These are phyloP conservation scores for Drosophila insularis DNA, from an alignment of 1,140 invertebrate species.

Conservation along the genomic window DNA sequence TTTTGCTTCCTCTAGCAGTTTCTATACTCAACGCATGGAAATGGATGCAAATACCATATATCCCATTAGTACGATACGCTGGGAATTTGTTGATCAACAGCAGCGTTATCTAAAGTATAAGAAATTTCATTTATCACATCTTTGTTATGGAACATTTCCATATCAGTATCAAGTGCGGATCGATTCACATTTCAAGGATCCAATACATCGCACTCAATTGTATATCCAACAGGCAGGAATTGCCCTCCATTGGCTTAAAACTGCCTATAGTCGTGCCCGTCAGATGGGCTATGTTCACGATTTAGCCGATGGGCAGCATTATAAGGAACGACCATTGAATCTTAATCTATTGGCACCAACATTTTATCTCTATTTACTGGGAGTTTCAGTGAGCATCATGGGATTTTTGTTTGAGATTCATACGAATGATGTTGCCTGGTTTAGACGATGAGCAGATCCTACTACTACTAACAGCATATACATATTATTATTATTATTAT, in stretches of 20 bases:
- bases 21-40: constrained; percentile 30
- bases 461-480: constrained; percentile 42
- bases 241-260: constrained; percentile 24
- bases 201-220: constrained; percentile 48
- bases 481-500: constrained; percentile 20
- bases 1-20: constrained; percentile 8
- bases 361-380: constrained; percentile 48
- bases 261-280: constrained; percentile 31
- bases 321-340: constrained; percentile 17
- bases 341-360: constrained; percentile 36
- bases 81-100: constrained; percentile 48
- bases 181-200: constrained; percentile 63
- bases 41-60: constrained; percentile 52
- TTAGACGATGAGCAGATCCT: constrained; percentile 26
- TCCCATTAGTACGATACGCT: constrained; percentile 54
- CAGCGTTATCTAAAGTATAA: constrained; percentile 53
- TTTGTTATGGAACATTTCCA: constrained; percentile 61
- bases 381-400: constrained; percentile 36
- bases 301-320: constrained; percentile 30
- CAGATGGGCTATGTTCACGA: constrained; percentile 48
- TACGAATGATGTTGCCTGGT: background rate
- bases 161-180: constrained; percentile 57
- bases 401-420: constrained; percentile 53
- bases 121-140: constrained; percentile 47
- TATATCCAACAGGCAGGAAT: constrained; percentile 44